Conservation (phyloP, 1,140 invertebrate genomes). For the Ylistrum balloti region DNA sequence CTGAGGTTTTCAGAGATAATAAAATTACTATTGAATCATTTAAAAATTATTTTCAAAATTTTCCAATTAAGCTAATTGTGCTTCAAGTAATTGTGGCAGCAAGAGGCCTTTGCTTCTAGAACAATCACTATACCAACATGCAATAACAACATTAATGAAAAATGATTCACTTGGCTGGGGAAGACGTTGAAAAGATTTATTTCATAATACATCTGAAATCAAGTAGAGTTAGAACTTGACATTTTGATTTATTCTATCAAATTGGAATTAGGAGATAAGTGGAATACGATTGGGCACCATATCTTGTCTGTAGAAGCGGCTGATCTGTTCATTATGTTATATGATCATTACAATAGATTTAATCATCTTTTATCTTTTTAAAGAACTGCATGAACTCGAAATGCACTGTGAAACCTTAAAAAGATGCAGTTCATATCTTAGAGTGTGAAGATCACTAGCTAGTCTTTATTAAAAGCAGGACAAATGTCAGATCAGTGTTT, state of each 20-base stretch:
- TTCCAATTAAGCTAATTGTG: conserved; percentile 39
- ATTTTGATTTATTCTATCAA: neutral
- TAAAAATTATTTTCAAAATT: neutral
- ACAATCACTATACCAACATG: neutral
- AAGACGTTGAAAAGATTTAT: no score
- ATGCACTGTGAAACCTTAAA: neutral
- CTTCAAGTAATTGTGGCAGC: neutral
- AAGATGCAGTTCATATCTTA: neutral
- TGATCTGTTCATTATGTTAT: neutral
- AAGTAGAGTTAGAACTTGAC: neutral
- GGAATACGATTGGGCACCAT: neutral
- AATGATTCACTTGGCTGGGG: neutral
- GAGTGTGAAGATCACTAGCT: neutral
- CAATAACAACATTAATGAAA: conserved; percentile 24
- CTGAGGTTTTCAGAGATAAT: neutral
- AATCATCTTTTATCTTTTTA: neutral
- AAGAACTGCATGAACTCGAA: neutral
- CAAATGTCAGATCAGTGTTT: neutral
- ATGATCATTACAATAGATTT: neutral
- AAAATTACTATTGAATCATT: neutral
- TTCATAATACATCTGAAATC: neutral
- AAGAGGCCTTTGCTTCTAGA: neutral
- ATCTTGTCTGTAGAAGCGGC: neutral
- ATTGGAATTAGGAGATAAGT: neutral
- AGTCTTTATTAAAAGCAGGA: no score